A percentile compares a stretch with the other conserved stretches of the same genome.
Conservation (phyloP, 2,113 vertebrate species). For the Nicator chloris region DNA sequence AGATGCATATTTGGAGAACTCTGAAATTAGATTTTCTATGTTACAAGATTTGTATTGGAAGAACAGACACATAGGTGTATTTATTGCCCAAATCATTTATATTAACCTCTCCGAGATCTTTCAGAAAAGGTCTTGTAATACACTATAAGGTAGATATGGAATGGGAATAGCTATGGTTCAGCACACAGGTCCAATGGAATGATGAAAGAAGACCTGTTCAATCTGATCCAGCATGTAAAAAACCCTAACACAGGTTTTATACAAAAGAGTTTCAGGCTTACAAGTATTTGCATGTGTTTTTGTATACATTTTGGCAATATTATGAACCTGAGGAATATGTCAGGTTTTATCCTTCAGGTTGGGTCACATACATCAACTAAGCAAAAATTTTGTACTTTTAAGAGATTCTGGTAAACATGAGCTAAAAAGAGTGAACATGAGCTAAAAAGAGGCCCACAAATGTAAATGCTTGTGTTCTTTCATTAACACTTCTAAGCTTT, state of each 20-base stretch:
- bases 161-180: background rate
- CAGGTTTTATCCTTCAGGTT: background rate
- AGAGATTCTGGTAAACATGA: background rate
- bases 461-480: background rate
- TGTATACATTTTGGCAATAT: background rate
- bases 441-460: background rate
- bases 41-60: background rate
- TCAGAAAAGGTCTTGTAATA: background rate
- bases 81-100: background rate
- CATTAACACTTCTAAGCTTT: background rate
- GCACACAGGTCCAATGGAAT: background rate
- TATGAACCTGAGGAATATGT: background rate
- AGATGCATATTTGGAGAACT: background rate
- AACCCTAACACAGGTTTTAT: conserved; percentile 68
- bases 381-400: background rate
- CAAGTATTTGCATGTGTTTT: background rate
- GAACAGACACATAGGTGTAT: background rate
- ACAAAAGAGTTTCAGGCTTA: background rate
- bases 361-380: background rate
- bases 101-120: background rate
- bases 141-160: background rate
- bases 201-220: background rate
- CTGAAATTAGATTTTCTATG: background rate
- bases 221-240: conserved; percentile 74
- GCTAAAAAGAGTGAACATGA: background rate